Evolutionary conservation across 92 coral and sea anemone genomes (phyloP).

Genomic region (Diadumene lineata): DNA sequence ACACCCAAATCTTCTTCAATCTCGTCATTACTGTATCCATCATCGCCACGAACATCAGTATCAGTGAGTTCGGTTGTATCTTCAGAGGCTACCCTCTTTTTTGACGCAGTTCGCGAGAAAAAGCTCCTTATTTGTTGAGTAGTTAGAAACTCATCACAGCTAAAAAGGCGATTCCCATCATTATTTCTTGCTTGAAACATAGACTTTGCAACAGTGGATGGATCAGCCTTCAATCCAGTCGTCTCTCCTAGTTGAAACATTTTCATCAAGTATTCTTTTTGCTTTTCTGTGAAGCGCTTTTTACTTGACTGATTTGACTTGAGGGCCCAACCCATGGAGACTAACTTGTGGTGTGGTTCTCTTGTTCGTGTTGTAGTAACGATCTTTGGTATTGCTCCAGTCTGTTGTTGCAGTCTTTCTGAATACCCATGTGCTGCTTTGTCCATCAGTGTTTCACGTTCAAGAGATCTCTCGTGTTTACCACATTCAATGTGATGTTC

Average conservation of each 20-base stretch:
- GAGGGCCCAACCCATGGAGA: slow-evolving; percentile 60
- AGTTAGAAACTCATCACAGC: slow-evolving; percentile 35
- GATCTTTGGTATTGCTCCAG: slow-evolving; percentile 12
- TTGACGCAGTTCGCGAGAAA: slow-evolving; percentile 49
- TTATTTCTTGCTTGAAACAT: slow-evolving; percentile 37
- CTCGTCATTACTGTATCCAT: background rate
- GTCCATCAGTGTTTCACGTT: slow-evolving; percentile 62
- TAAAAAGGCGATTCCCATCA: slow-evolving; percentile 31
- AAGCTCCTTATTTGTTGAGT: slow-evolving; percentile 35
- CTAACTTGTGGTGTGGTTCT: background rate
- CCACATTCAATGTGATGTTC: slow-evolving; percentile 63
- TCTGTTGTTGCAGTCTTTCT: slow-evolving; percentile 45
- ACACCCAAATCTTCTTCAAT: background rate
- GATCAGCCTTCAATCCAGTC: slow-evolving; percentile 42
- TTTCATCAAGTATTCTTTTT: slow-evolving; percentile 22
- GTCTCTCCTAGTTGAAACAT: slow-evolving; percentile 33
- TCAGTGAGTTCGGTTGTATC: slow-evolving; percentile 1
- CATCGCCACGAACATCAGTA: too few species aligned
- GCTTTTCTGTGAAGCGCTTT: slow-evolving; percentile 28
- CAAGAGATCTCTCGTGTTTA: slow-evolving; percentile 59
- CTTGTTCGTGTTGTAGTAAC: background rate
- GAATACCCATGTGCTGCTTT: slow-evolving; percentile 56
- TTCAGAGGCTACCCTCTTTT: slow-evolving; percentile 7
- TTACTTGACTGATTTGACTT: slow-evolving; percentile 10
- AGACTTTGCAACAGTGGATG: slow-evolving; percentile 26